phyloP scores from a whole-genome alignment of 2,113 vertebrate genomes.

The Syrrhaptes paradoxus region DNA sequence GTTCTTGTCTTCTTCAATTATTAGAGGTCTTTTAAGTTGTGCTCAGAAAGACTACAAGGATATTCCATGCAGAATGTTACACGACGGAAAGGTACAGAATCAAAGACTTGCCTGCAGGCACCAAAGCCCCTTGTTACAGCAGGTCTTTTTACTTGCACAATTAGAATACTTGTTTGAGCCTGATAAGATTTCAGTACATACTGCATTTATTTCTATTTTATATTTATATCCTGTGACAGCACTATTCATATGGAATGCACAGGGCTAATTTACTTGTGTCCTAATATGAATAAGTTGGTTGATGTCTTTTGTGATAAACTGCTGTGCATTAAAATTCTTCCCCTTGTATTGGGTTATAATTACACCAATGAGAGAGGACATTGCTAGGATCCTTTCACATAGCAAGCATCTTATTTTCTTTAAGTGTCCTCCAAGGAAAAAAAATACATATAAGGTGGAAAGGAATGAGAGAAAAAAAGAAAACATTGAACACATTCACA shows the following conservation, averaged over 20 bases:
- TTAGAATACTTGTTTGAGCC: constrained; percentile 61
- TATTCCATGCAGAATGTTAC: constrained; percentile 39
- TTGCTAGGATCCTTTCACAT: neutral
- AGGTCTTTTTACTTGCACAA: constrained; percentile 43
- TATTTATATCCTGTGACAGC: constrained; percentile 56
- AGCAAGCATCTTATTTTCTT: neutral
- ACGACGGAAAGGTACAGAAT: constrained; percentile 59
- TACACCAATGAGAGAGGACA: neutral
- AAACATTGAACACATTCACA: constrained; percentile 14
- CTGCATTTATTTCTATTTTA: constrained; percentile 53
- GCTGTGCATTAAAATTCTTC: constrained; percentile 29
- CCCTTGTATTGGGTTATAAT: neutral
- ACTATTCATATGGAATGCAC: constrained; percentile 22
- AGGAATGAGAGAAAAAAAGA: neutral
- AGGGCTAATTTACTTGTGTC: constrained; percentile 40
- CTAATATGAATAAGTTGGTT: constrained; percentile 26
- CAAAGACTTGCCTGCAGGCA: constrained; percentile 71
- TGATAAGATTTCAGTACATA: constrained; percentile 44
- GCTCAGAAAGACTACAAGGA: constrained; percentile 45
- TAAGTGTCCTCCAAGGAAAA: neutral
- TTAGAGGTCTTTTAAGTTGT: constrained; percentile 49
- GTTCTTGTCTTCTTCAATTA: constrained; percentile 58
- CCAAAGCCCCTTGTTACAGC: constrained; percentile 36
- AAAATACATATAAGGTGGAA: neutral
- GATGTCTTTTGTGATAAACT: constrained; percentile 33